Conservation (phyloP, 2,113 vertebrate genomes). For the Muscicapa adusta region DNA sequence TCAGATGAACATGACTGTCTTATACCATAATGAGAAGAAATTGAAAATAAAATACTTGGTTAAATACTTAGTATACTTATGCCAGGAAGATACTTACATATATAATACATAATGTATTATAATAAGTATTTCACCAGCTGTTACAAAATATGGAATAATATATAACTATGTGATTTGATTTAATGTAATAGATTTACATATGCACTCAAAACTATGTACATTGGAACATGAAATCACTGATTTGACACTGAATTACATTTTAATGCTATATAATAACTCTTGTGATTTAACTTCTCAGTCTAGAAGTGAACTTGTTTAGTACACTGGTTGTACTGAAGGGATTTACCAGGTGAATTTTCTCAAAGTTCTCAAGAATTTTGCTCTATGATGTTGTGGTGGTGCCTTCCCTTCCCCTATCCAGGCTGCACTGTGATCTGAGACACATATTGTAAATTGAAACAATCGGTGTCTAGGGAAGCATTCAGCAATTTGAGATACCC, state of each 20-base stretch:
- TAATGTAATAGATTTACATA: not conserved
- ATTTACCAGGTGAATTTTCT: not conserved
- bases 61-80: not conserved
- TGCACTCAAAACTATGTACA: not conserved
- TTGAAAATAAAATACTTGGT: not conserved
- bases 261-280: not conserved
- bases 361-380: not conserved
- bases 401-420: fast-evolving
- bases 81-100: not conserved
- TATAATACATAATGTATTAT: not conserved
- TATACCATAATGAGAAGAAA: not conserved
- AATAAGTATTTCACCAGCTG: not conserved
- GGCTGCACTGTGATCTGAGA: not conserved
- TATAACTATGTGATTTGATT: not conserved
- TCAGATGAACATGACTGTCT: not conserved
- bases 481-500: not conserved
- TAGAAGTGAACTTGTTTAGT: not conserved
- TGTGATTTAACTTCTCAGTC: not conserved
- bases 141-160: not conserved
- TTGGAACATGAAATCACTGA: not conserved
- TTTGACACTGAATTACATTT: not conserved
- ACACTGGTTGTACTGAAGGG: not conserved
- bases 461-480: not conserved
- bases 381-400: not conserved
- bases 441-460: not conserved